These are phyloP conservation scores for Macaca fascicularis DNA, from an alignment of 2,113 vertebrate species.

Conservation along the genomic window T2T-MFA8v1.1 NC_088395.1:131052001-131052500, in stretches of 20 bases:
- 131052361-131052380: conserved; percentile 55
- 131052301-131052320: conserved; percentile 45
- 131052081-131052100: conserved; percentile 50
- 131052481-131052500: conserved; percentile 24
- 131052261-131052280: conserved; percentile 55
- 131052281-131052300: conserved; percentile 61
- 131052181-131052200: conserved; percentile 62
- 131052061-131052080: conserved; percentile 55
- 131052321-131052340: conserved; percentile 42
- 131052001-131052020: not conserved
- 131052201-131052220: conserved; percentile 58
- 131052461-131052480: not conserved
- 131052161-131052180: conserved; percentile 48
- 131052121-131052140: conserved; percentile 27
- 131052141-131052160: conserved; percentile 53
- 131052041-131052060: conserved; percentile 4
- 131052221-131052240: conserved; percentile 68
- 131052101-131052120: conserved; percentile 55
- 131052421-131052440: conserved; percentile 36
- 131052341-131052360: conserved; percentile 53
- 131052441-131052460: conserved; percentile 22
- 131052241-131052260: conserved; percentile 48
- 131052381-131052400: conserved; percentile 63
- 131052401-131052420: conserved; percentile 46
- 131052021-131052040: not conserved